These are phyloP conservation scores for Actinopyga echinites DNA, from an alignment of 53 echinoderm and acorn worm genomes.

Conservation along the genomic window DNA sequence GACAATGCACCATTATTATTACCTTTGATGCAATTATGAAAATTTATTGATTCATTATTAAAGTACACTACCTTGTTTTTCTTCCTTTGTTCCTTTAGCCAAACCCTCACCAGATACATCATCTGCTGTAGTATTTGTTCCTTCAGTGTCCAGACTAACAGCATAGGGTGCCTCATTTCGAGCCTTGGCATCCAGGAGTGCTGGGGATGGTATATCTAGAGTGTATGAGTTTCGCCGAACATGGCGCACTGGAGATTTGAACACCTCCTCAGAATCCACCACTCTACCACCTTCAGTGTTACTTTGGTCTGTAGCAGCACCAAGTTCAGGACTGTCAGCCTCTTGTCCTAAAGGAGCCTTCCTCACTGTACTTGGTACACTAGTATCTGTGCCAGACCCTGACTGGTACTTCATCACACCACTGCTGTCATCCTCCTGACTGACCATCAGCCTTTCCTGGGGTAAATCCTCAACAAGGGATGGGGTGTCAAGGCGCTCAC, in stretches of 20 bases:
- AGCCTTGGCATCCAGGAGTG: constrained; percentile 83
- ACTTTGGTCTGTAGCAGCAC: constrained; percentile 4
- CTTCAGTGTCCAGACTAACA: background rate
- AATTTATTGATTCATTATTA: too few species aligned
- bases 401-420: constrained; percentile 17
- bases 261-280: background rate
- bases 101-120: too few species aligned
- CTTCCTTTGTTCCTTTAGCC: too few species aligned
- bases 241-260: constrained; percentile 59
- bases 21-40: too few species aligned
- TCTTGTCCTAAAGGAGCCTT: constrained; percentile 76
- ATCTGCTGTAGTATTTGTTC: too few species aligned
- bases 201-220: constrained; percentile 88
- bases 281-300: background rate
- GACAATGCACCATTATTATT: too few species aligned
- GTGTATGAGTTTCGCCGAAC: constrained; percentile 88
- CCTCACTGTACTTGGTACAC: constrained; percentile 37
- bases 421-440: background rate
- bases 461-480: background rate
- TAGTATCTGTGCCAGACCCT: constrained; percentile 13
- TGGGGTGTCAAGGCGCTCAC: constrained; percentile 67
- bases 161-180: constrained; percentile 78
- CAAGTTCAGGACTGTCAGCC: background rate
- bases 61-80: too few species aligned
- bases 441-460: background rate